phyloP scores from a whole-genome alignment of 2,113 vertebrate genomes.

The Hemiscyllium ocellatum region DNA sequence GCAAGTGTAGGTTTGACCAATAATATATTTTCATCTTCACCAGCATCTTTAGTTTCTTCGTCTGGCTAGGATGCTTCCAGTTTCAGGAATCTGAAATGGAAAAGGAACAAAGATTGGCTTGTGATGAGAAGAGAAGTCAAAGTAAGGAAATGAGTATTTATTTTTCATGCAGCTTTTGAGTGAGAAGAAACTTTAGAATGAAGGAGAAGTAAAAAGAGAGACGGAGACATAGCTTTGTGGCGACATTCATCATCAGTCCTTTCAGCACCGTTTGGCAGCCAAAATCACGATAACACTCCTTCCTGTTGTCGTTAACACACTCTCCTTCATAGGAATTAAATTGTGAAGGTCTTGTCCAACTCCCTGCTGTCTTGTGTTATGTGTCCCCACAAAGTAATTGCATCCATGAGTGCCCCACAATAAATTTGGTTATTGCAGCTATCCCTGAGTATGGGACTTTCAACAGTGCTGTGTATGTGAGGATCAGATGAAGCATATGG shows the following conservation, averaged over 20 bases:
- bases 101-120: not conserved
- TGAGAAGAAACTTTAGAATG: not conserved
- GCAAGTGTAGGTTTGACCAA: not conserved
- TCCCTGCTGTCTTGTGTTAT: not conserved
- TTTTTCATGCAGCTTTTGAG: not conserved
- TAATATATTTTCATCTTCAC: not conserved
- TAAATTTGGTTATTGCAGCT: not conserved
- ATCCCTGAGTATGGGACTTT: not conserved
- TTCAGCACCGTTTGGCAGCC: not conserved
- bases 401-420: not conserved
- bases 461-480: not conserved
- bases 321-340: not conserved
- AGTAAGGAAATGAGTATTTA: not conserved
- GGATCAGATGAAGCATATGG: not conserved
- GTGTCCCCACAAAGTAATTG: not conserved
- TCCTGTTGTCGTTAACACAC: not conserved
- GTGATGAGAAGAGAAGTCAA: not conserved
- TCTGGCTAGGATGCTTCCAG: not conserved
- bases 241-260: not conserved
- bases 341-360: not conserved
- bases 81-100: not conserved
- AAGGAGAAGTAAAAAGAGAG: not conserved
- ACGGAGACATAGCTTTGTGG: not conserved
- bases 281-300: too few relatives aligned
- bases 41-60: not conserved